phyloP scores from a whole-genome alignment of 1,140 invertebrate species.

The Propsilocerus akamusi region DNA sequence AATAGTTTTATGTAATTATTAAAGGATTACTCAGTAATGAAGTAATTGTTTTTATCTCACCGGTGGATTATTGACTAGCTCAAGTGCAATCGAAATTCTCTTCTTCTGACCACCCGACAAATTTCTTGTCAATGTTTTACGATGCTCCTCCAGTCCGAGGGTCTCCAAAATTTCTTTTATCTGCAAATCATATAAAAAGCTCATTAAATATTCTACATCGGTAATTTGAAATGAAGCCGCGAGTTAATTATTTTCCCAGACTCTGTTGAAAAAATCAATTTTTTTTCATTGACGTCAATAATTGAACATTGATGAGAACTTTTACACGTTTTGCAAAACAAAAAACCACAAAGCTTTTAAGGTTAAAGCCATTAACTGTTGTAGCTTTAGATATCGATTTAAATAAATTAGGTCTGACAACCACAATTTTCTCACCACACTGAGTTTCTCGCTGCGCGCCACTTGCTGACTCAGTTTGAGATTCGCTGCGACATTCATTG shows the following conservation, averaged over 20 bases:
- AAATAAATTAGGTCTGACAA: too few relatives aligned
- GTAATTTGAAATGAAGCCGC: not conserved
- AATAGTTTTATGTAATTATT: too few relatives aligned
- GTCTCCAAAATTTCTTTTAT: conserved; percentile 83
- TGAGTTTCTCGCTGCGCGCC: conserved; percentile 47
- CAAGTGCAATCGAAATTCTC: conserved; percentile 85
- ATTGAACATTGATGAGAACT: not conserved
- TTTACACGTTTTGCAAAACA: not conserved
- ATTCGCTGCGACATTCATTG: conserved; percentile 81
- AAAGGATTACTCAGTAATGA: too few relatives aligned
- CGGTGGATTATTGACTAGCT: conserved; percentile 84
- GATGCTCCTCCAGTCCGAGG: conserved; percentile 67
- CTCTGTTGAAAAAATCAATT: not conserved
- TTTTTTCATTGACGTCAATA: not conserved
- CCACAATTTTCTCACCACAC: conserved; percentile 77
- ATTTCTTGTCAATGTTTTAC: conserved; percentile 72
- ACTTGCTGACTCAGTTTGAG: conserved; percentile 68
- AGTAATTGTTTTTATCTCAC: too few relatives aligned
- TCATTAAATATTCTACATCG: conserved; percentile 2
- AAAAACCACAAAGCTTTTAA: not conserved
- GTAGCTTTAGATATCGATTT: too few relatives aligned
- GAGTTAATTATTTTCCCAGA: not conserved
- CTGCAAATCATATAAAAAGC: conserved; percentile 27
- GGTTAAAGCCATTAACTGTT: too few relatives aligned
- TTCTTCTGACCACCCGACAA: conserved; percentile 93